Conservation (phyloP, 1,140 invertebrate species). For the Scaptomyza pallida region DNA sequence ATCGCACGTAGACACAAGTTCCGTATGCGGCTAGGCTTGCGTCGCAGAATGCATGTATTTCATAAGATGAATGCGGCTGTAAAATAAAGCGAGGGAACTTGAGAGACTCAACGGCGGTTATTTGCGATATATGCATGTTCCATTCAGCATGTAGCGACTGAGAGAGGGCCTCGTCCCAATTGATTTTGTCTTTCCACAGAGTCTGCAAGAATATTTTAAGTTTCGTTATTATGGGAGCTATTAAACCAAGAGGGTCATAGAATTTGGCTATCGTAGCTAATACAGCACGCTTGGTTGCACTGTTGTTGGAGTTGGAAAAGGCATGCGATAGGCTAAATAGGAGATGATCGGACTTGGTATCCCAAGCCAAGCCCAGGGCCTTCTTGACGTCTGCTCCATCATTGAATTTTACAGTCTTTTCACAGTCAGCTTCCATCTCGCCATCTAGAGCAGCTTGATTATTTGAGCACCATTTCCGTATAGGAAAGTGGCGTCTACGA, state of each 20-base stretch:
- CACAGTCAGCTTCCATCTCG: too few species aligned
- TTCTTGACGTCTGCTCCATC: too few species aligned
- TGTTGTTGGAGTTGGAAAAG: too few species aligned
- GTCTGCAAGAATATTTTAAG: neutral
- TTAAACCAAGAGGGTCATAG: neutral
- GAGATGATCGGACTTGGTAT: neutral
- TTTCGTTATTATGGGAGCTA: neutral
- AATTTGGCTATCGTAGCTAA: neutral
- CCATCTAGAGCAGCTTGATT: too few species aligned
- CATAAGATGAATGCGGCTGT: neutral
- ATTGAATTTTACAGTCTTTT: too few species aligned
- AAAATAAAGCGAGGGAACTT: neutral
- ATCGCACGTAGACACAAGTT: neutral
- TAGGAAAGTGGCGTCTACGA: neutral
- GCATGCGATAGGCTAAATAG: neutral
- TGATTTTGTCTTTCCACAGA: neutral
- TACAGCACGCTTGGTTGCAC: too few species aligned
- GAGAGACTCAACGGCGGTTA: neutral
- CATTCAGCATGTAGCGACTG: too few species aligned
- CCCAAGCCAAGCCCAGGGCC: neutral
- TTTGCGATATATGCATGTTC: too few species aligned
- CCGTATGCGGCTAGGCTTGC: too few species aligned
- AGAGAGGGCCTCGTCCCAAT: neutral
- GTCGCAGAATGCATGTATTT: too few species aligned
- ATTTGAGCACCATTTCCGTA: slow-evolving; percentile 24